Base-by-base conservation (phyloP, 2,113 vertebrate genomes). In the Pelecanus crispus region DNA sequence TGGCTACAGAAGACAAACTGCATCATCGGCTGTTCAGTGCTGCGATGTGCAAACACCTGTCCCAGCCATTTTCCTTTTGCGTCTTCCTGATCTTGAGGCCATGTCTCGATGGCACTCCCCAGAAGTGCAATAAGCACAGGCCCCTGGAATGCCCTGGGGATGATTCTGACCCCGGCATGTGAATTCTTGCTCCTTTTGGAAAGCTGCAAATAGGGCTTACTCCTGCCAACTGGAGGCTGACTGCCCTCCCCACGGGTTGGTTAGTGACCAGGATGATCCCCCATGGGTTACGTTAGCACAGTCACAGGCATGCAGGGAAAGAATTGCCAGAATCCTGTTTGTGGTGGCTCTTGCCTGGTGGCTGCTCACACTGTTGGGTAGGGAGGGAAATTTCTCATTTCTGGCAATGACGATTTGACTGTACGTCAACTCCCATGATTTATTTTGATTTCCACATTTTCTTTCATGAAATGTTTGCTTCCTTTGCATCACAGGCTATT, bases 381-480 rank as follows among this genome's bases (percentile, higher is more conserved):
- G 40, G 67, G 72, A 94, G 24, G n/a, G 53, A 83, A 86, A 62
- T 83, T 50, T 88, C 45, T 80, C 67, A 66, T 90, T 88, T 88
- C 55, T 67, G 52, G 75, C 38, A 58, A n/a, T 49, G 36, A 66
- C 49, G 53, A 52, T 71, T 63, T 79, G 56, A 71, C 50, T 85
- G 22, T 74, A 78, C 32, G 67, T 63, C 19, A 74, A 42, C 47
- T 86, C 53, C 65, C 58, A 90, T 21, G 0, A 45, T 58, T 88
- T 95, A 81, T 95, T 92, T 94, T 86, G 50, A 89, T 86, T 83
- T 92, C 63, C 38, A 55, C 42, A 31, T 87, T 71, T 94, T 92
- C 59, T 63, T 89, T 77, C n/a, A 94, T 71, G 5, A 92, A 91
- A 79, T 89, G n/a, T 87, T 95, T 92, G 63, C 83, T 96, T 92